phyloP scores from a whole-genome alignment of 2,797 vertebrate genomes.

The Micrastur ruficollis region DNA sequence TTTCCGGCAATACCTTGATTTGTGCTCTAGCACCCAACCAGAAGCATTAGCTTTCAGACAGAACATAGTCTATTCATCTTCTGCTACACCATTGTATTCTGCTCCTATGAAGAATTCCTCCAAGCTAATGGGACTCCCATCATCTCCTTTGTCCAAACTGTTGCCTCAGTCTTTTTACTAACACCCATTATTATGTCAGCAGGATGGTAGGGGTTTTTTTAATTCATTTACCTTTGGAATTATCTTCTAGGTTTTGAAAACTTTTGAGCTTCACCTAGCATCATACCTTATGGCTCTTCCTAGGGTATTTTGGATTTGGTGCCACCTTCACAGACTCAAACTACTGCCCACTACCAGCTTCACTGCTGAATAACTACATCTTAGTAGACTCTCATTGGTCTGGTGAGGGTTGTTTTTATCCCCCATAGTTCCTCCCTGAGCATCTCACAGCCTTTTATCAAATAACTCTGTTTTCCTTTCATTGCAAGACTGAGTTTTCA shows the following conservation, averaged over 20 bases:
- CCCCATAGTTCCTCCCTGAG: neutral
- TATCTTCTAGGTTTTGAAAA: neutral
- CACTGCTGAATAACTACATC: neutral
- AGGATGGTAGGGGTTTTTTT: neutral
- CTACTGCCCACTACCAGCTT: neutral
- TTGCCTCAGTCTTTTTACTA: neutral
- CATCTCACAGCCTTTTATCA: neutral
- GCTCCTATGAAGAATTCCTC: neutral
- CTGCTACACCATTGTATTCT: neutral
- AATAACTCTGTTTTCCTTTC: neutral
- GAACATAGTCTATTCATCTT: neutral
- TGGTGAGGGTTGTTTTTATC: neutral
- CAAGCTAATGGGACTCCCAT: neutral
- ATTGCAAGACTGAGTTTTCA: neutral
- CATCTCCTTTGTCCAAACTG: neutral
- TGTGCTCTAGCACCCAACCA: neutral
- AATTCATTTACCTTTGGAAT: neutral
- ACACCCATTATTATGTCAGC: neutral
- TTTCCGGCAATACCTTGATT: neutral
- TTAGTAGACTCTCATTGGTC: neutral
- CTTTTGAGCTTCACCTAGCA: neutral
- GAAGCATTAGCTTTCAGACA: neutral
- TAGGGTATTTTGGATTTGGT: neutral
- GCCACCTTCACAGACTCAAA: neutral
- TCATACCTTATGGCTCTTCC: neutral